Evolutionary conservation across 2,888 invertebrate genomes (phyloP).

Genomic region (Phyto melanocephala): DNA sequence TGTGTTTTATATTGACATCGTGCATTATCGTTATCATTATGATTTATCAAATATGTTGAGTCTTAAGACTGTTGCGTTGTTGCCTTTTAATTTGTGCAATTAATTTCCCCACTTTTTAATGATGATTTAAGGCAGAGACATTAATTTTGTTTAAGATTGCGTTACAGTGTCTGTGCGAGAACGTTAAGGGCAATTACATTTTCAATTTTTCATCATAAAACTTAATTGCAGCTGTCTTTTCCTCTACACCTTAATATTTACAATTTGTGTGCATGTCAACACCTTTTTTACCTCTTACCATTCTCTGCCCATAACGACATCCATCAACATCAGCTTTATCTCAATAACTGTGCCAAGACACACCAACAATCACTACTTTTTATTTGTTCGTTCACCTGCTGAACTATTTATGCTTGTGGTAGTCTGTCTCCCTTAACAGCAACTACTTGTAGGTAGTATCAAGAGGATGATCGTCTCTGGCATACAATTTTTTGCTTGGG

Average conservation of each 20-base stretch:
- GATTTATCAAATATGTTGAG: no score
- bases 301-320: background rate
- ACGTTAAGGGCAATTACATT: constrained; percentile 48
- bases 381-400: no score
- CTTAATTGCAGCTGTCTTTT: constrained; percentile 44
- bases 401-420: background rate
- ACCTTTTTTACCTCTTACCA: background rate
- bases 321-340: background rate
- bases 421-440: background rate
- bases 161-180: background rate
- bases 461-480: background rate
- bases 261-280: background rate
- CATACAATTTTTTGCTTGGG: background rate
- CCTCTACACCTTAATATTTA: background rate
- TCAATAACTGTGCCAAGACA: constrained; percentile 26
- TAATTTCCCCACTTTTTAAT: no score
- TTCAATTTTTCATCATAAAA: constrained; percentile 59
- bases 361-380: background rate
- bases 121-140: no score
- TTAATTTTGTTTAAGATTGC: constrained; percentile 22
- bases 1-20: no score
- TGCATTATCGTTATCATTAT: no score
- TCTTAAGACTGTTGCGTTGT: no score
- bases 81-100: no score
- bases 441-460: background rate